Evolutionary conservation across 2,113 vertebrate genomes (phyloP).

Genomic region (Gila orcuttii): DNA sequence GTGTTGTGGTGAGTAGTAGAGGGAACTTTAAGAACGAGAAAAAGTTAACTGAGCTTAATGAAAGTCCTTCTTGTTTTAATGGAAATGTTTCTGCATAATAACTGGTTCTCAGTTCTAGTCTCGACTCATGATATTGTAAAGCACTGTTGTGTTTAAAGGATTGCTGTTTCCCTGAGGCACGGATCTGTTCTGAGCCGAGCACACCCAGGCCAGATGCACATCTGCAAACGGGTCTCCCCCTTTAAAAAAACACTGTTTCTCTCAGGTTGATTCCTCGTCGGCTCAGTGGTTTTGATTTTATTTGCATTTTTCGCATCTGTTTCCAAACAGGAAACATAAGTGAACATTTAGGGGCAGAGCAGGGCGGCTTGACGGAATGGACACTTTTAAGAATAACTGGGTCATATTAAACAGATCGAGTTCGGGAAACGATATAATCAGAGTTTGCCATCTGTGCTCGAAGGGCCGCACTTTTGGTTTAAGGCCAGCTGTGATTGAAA

Average conservation of each 20-base stretch:
- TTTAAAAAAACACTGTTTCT: constrained; percentile 67
- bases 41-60: background rate
- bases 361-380: constrained; percentile 38
- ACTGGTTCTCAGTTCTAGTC: background rate
- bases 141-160: constrained; percentile 52
- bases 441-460: constrained; percentile 61
- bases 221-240: constrained; percentile 71
- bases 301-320: constrained; percentile 76
- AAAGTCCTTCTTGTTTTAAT: constrained; percentile 3
- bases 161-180: constrained; percentile 67
- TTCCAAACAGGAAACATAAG: constrained; percentile 82
- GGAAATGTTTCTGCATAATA: background rate
- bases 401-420: constrained; percentile 26
- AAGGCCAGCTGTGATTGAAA: constrained; percentile 39
- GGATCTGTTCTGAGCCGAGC: constrained; percentile 63
- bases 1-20: background rate
- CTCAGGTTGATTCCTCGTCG: constrained; percentile 75
- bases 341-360: constrained; percentile 77
- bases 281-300: constrained; percentile 79
- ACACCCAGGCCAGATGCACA: constrained; percentile 79
- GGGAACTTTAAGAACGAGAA: no score
- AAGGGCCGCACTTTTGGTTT: constrained; percentile 44
- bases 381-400: constrained; percentile 46
- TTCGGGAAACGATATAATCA: constrained; percentile 69
- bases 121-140: background rate